Percentiles rank a stretch among this genome's conserved stretches.
Evolutionary conservation across 2,113 vertebrate genomes (phyloP).

Genomic region (Maccullochella peelii): DNA sequence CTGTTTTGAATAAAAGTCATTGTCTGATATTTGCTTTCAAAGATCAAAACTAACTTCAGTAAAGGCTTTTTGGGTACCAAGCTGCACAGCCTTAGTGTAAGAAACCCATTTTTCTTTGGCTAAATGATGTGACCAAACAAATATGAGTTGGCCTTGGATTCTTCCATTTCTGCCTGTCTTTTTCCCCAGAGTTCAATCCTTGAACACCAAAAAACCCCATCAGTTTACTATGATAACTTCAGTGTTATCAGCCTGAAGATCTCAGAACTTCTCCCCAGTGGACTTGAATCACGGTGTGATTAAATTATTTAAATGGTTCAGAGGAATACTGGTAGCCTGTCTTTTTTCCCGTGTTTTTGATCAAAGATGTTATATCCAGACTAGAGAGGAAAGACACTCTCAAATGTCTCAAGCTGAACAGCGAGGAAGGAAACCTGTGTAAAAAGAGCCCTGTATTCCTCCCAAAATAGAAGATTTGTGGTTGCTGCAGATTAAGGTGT

Average conservation of each 20-base stretch:
- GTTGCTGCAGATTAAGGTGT: conserved; percentile 55
- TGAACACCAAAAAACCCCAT: neutral
- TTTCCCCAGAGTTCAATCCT: neutral
- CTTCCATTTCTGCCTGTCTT: no score
- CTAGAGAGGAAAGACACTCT: conserved; percentile 27
- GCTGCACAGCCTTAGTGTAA: neutral
- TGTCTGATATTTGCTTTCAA: conserved; percentile 44
- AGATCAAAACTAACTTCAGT: conserved; percentile 13
- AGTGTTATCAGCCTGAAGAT: conserved; percentile 14
- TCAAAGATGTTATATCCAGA: conserved; percentile 49
- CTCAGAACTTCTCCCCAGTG: conserved; percentile 1
- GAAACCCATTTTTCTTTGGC: conserved; percentile 14
- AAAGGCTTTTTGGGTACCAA: conserved; percentile 14
- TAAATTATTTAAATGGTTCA: conserved; percentile 43
- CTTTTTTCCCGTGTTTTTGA: conserved; percentile 22
- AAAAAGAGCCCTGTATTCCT: conserved; percentile 16
- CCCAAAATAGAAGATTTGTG: conserved; percentile 58
- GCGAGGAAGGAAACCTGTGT: conserved; percentile 9
- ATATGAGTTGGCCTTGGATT: conserved; percentile 12
- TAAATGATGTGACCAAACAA: conserved; percentile 39
- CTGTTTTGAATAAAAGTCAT: conserved; percentile 52
- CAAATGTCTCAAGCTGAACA: conserved; percentile 23
- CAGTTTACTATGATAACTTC: neutral
- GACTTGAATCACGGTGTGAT: conserved; percentile 29
- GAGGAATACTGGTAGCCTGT: conserved; percentile 24